Evolutionary conservation across 2,888 invertebrate genomes (phyloP).

Genomic region (Caenorhabditis drosophilae): DNA sequence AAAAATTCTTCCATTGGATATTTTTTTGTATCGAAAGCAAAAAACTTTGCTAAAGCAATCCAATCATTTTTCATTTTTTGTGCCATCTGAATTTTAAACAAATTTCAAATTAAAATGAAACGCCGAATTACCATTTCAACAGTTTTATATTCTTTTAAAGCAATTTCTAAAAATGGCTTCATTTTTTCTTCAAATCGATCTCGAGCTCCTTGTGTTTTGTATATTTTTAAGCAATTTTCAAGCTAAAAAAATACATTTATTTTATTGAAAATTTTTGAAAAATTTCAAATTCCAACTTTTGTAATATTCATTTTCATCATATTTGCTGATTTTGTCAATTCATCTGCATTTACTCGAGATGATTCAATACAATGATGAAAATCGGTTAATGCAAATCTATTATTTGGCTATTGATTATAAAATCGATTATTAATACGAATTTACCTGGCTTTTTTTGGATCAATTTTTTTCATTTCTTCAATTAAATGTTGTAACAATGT

Average conservation of each 20-base stretch:
- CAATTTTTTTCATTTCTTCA: slow-evolving; percentile 71
- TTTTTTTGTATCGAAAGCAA: slow-evolving; percentile 87
- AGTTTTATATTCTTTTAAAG: slow-evolving; percentile 85
- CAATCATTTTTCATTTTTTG: slow-evolving; percentile 88
- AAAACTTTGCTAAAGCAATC: slow-evolving; percentile 85
- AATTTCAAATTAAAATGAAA: not conserved
- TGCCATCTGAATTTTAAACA: slow-evolving; percentile 77
- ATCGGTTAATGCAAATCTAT: slow-evolving; percentile 73
- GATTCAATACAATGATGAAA: slow-evolving; percentile 88
- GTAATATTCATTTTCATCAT: slow-evolving; percentile 39
- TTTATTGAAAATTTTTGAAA: too few relatives aligned
- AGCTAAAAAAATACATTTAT: too few relatives aligned
- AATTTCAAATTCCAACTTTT: too few relatives aligned
- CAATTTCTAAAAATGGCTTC: slow-evolving; percentile 83
- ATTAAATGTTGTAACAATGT: slow-evolving; percentile 80
- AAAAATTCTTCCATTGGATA: slow-evolving; percentile 95
- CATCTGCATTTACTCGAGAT: slow-evolving; percentile 74
- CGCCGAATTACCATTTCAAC: slow-evolving; percentile 75
- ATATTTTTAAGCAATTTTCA: slow-evolving; percentile 87
- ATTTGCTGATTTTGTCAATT: slow-evolving; percentile 70
- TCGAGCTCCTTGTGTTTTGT: slow-evolving; percentile 78
- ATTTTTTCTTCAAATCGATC: slow-evolving; percentile 85
- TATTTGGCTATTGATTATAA: not conserved
- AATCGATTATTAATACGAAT: not conserved
- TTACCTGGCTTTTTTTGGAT: slow-evolving; percentile 24